Percentiles rank a stretch among this genome's conserved stretches.
Conservation (phyloP, 2,888 invertebrate genomes). For the Agrypnus murinus region DNA sequence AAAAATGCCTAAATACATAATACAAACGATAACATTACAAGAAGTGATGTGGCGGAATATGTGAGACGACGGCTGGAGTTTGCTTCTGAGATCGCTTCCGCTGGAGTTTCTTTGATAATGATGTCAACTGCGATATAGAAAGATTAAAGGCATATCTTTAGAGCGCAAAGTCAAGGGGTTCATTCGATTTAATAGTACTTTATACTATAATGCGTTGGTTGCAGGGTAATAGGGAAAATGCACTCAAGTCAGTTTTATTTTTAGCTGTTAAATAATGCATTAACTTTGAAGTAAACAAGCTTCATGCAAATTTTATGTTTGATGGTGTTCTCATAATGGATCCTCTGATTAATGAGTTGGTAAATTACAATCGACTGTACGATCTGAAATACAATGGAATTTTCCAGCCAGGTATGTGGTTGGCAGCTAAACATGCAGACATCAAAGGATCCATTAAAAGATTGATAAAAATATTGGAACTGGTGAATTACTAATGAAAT, state of each 20-base stretch:
- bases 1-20: conserved; percentile 40
- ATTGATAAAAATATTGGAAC: no score
- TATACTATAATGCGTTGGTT: neutral
- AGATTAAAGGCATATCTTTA: conserved; percentile 29
- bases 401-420: no score
- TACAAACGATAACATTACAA: conserved; percentile 36
- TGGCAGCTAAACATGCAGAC: no score
- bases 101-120: conserved; percentile 48
- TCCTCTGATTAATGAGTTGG: conserved; percentile 2
- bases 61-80: conserved; percentile 37
- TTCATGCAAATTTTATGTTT: conserved; percentile 13
- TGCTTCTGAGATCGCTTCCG: conserved; percentile 47
- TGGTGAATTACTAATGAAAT: no score
- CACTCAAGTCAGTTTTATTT: conserved; percentile 4
- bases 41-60: conserved; percentile 38
- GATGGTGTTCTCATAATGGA: conserved; percentile 17
- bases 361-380: no score
- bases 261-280: neutral
- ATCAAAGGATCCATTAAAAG: no score
- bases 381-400: no score
- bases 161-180: neutral
- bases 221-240: neutral
- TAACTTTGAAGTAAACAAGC: neutral
- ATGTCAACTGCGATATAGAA: conserved; percentile 46
- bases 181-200: conserved; percentile 4